Evolutionary conservation across 2,888 invertebrate species (phyloP).

Genomic region (Caenorhabditis macrosperma): DNA sequence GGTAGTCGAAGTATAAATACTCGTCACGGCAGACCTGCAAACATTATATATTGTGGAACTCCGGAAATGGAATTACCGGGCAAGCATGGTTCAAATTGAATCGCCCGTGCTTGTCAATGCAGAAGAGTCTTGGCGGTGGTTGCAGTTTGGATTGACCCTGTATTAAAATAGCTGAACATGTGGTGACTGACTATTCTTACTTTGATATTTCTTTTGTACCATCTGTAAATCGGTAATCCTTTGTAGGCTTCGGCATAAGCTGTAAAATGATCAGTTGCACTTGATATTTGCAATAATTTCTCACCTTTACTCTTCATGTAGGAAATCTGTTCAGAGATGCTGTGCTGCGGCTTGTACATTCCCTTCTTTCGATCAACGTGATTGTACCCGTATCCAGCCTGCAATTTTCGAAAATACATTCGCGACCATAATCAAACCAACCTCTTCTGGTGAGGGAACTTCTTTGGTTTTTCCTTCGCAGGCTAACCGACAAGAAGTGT

Average conservation of each 20-base stretch:
- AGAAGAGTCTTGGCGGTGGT: slow-evolving; percentile 77
- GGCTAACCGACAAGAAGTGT: slow-evolving; percentile 52
- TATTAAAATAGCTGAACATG: slow-evolving; percentile 1
- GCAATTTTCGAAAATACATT: too few species aligned
- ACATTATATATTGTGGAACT: not conserved
- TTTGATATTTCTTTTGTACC: slow-evolving; percentile 77
- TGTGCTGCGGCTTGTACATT: slow-evolving; percentile 77
- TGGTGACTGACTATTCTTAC: slow-evolving; percentile 23
- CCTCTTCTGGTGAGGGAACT: slow-evolving; percentile 66
- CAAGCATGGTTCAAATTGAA: slow-evolving; percentile 79
- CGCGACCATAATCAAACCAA: slow-evolving; percentile 12
- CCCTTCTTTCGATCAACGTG: slow-evolving; percentile 77
- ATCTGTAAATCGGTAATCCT: slow-evolving; percentile 75
- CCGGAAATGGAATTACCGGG: slow-evolving; percentile 64
- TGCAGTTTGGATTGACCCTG: slow-evolving; percentile 74
- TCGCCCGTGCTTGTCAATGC: slow-evolving; percentile 76
- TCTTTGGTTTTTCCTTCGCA: slow-evolving; percentile 60
- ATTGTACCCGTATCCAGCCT: slow-evolving; percentile 76
- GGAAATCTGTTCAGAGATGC: slow-evolving; percentile 75
- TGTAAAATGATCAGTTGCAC: slow-evolving; percentile 58
- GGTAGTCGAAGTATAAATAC: slow-evolving; percentile 79
- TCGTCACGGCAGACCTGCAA: slow-evolving; percentile 75
- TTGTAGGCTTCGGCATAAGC: slow-evolving; percentile 77
- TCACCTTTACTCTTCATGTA: slow-evolving; percentile 79
- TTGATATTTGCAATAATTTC: not conserved